phyloP scores from a whole-genome alignment of 30 jellyfish, hydroid and myxozoan species.

The Hydractinia symbiolongicarpus region DNA sequence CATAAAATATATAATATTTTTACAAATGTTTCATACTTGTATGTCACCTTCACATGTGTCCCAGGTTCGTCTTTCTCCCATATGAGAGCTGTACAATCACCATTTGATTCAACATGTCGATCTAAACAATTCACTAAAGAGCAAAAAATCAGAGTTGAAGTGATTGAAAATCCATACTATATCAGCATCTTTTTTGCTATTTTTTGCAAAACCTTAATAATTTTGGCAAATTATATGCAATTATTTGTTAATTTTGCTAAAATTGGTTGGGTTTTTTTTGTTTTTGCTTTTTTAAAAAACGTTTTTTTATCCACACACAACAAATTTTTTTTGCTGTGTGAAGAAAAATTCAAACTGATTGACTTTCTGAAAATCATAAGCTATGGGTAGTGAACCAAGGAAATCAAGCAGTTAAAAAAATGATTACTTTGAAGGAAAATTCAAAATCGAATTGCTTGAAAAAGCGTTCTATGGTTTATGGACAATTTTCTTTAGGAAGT shows the following conservation, averaged over 20 bases:
- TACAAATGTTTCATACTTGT: conserved; percentile 44
- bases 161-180: neutral
- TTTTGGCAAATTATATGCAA: too few relatives aligned
- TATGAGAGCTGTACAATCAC: conserved; percentile 68
- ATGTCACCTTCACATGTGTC: conserved; percentile 59
- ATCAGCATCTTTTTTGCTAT: too few relatives aligned
- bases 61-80: conserved; percentile 98
- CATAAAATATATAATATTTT: neutral
- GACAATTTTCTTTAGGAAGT: neutral
- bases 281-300: too few relatives aligned
- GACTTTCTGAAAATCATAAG: neutral
- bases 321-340: neutral
- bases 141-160: neutral
- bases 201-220: too few relatives aligned
- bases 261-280: too few relatives aligned
- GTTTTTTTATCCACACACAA: too few relatives aligned
- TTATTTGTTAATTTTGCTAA: too few relatives aligned
- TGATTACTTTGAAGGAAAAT: conserved; percentile 6
- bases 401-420: neutral
- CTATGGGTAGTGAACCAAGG: conserved; percentile 15
- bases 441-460: conserved; percentile 1
- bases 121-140: conserved; percentile 79
- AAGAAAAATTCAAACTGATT: neutral
- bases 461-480: conserved; percentile 1
- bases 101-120: conserved; percentile 73